Evolutionary conservation across 2,113 vertebrate genomes (phyloP).

Genomic region (Coptodon rendalli): DNA sequence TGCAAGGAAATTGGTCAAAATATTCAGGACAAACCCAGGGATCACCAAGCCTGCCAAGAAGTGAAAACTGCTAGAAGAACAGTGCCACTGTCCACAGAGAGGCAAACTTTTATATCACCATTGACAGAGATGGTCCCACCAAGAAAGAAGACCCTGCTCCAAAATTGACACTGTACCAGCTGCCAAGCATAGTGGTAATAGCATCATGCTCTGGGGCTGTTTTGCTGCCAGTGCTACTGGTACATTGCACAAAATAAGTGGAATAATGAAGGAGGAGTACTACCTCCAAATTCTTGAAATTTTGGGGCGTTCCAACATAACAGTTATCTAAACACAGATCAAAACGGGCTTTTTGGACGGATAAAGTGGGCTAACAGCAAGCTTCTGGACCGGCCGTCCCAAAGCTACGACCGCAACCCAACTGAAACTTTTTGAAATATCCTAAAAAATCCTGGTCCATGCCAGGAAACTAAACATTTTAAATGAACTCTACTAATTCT

Average conservation of each 20-base stretch:
- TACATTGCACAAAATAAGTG: background rate
- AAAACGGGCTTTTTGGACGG: accelerated
- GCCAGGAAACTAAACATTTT: background rate
- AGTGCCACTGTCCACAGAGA: background rate
- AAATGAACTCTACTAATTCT: background rate
- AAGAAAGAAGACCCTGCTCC: background rate
- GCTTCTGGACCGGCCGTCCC: background rate
- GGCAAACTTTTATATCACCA: background rate
- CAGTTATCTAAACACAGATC: background rate
- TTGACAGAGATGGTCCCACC: background rate
- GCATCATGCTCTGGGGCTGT: background rate
- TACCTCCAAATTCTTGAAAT: background rate
- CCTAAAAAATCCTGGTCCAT: background rate
- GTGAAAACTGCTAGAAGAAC: background rate
- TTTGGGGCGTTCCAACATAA: background rate
- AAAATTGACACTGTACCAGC: background rate
- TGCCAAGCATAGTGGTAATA: background rate
- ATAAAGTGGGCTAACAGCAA: background rate
- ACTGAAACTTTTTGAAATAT: background rate
- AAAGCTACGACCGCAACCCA: background rate
- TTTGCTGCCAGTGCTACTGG: background rate
- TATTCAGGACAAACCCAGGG: background rate
- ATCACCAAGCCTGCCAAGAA: background rate
- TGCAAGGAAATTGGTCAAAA: background rate
- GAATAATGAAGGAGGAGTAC: background rate